Evolutionary conservation across 2,797 vertebrate species (phyloP), one percentile per base, ranked within the genome.

Genomic region (Delichon dasypus): DNA sequence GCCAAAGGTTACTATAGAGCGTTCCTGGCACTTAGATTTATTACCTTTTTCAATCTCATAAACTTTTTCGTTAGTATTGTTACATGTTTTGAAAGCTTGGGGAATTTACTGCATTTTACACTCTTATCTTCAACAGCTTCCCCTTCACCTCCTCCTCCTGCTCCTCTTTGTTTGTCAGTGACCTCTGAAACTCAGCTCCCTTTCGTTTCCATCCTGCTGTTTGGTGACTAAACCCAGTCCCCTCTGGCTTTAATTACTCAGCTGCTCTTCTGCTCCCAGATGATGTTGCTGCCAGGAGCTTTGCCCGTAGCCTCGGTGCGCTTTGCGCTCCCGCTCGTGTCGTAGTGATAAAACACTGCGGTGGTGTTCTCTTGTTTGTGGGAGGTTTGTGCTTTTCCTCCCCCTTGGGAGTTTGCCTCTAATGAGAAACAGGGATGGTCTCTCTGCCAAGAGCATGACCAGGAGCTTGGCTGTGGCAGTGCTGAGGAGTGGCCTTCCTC

Each of bases 191-290:
- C 36, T 54, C n/a, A 58, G 12, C 51, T 93, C 55, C 55, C 66
- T 89, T 94, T 82, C 1, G 2, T 82, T 94, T 84, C 78, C 55
- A 70, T 60, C 81, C 68, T 65, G 81, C 75, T 89, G 75, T 60
- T 92, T 0, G 4, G 60, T 89, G 89, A 42, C 81, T 81, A 87
- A 86, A 77, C 40, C 48, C 45, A 10, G 67, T 60, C 55, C 81
- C 84, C 67, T 90, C 87, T 77, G 87, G 64, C 81, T 94, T 92
- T 90, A 87, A 87, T 94, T 93, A 92, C 81, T 90, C 76, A 57
- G 79, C 85, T 91, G 61, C 45, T 80, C 34, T 66, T 67, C 73
- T 32, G 45, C 76, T 91, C 72, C 82, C 57, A 34, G 55, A 12
- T 2, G 15, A 65, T 11, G 1, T 62, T 16, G 9, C 78, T 88